Evolutionary conservation across 1,140 invertebrate species (phyloP), one percentile per base, ranked within the genome.

Genomic region (Drosophila burlai): DNA sequence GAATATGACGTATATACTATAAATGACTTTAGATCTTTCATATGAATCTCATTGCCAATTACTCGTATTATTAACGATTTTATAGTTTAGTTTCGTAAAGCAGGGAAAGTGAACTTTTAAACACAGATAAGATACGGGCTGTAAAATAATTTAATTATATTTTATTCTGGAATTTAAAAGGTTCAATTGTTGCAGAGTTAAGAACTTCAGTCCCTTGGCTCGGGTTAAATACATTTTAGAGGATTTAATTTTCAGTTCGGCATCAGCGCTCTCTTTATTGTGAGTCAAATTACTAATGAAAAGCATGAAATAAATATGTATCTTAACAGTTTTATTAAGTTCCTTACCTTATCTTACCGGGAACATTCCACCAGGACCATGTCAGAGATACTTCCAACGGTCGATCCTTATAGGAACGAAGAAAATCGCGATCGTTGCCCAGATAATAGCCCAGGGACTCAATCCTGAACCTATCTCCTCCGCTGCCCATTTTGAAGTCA

Each of bases 361-460:
- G 31, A 26, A 42, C 40, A 26, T 21, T 34, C 29, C 52, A 43
- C 38, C 52, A 62, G 0, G 52, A 18, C 31, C 31, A 54, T 16
- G 31, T 54, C 0, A 10, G 18, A 9, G 50, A 21, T 11, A 54
- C 31, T 8, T 43, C 34, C 16, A 69, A 64, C 0, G 13, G 24
- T 0, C 18, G 34, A 26, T 36, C 18, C 24, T 34, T 24, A 64
- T 54, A 47, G 18, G 5, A 21, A 11, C 59, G 26, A 4, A 69
- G 21, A 7, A 31, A 50, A 45, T 79, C 76, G 13, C 76, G 55
- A n/a, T 61, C 74, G 42, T 64, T 50, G 16, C 74, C 74, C 2
- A 57, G 18, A 31, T 79, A 79, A 11, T 71, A n/a, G 1, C 76
- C 73, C 15, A 79, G 18, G 10, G 47, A 64, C 21, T 45, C 58